phyloP scores from a whole-genome alignment of 2,888 invertebrate genomes.

The Hipparchia semele region DNA sequence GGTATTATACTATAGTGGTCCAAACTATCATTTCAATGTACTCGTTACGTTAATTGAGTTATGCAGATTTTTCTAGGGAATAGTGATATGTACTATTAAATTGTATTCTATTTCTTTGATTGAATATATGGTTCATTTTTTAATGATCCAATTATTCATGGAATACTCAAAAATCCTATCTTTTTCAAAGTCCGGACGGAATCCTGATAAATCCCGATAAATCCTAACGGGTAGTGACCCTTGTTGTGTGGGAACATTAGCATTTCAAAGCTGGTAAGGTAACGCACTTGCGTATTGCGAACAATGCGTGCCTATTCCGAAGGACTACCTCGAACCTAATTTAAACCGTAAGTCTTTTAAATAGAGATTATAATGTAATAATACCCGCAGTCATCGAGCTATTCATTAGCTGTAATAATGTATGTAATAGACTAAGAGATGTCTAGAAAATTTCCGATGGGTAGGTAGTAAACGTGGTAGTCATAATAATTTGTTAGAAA shows the following conservation, averaged over 20 bases:
- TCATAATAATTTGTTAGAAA: no score
- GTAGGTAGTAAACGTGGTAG: neutral
- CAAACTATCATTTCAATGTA: no score
- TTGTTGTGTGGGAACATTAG: constrained; percentile 44
- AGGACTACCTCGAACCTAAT: neutral
- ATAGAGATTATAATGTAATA: neutral
- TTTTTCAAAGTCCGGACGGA: neutral
- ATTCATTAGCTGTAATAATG: constrained; percentile 5
- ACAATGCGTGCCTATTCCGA: constrained; percentile 36
- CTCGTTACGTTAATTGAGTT: no score
- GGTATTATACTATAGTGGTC: no score
- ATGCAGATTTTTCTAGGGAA: no score
- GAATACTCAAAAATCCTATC: no score
- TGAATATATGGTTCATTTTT: no score
- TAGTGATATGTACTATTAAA: no score
- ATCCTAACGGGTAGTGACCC: neutral
- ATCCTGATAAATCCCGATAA: neutral
- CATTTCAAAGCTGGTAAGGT: constrained; percentile 44
- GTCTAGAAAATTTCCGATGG: neutral
- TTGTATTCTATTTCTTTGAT: no score
- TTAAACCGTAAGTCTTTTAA: neutral
- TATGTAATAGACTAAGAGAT: neutral
- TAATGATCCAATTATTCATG: no score
- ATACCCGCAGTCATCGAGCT: neutral
- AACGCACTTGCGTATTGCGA: constrained; percentile 41